These are phyloP conservation scores for Urocyon cinereoargenteus DNA, from an alignment of 2,797 vertebrate genomes.

Conservation along the genomic window DNA sequence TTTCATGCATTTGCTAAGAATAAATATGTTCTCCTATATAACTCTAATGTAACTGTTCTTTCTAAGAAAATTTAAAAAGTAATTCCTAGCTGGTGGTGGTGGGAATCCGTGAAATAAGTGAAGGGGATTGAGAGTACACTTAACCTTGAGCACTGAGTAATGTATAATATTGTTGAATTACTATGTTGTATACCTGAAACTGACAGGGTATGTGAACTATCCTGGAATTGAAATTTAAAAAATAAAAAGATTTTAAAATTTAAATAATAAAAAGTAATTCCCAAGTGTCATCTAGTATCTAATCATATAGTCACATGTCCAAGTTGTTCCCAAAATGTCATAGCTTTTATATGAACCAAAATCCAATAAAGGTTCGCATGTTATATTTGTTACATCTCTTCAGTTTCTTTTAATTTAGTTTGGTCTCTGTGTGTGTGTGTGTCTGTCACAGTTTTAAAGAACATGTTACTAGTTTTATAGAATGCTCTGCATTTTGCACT, in stretches of 20 bases:
- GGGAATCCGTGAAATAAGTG: not conserved
- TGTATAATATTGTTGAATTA: not conserved
- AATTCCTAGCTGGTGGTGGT: not conserved
- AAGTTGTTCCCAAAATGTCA: not conserved
- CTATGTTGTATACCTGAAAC: not conserved
- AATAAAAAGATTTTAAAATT: not conserved
- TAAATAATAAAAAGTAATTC: not conserved
- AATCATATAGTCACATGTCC: slow-evolving; percentile 14
- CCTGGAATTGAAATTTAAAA: not conserved
- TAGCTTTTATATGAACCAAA: not conserved
- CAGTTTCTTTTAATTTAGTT: not conserved
- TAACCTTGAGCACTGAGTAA: not conserved
- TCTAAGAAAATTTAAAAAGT: slow-evolving; percentile 51
- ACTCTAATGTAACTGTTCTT: not conserved
- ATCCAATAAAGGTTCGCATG: slow-evolving; percentile 30
- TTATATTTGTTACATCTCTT: not conserved
- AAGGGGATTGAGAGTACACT: not conserved
- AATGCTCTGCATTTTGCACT: not conserved
- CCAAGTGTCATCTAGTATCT: not conserved
- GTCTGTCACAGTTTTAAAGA: not conserved
- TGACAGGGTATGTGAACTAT: not conserved
- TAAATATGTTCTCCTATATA: not conserved
- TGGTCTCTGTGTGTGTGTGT: not conserved
- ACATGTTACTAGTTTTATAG: not conserved
- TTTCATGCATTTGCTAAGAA: slow-evolving; percentile 36